phyloP scores from a whole-genome alignment of 1,140 invertebrate genomes.

The Drosophila bifasciata region DNA sequence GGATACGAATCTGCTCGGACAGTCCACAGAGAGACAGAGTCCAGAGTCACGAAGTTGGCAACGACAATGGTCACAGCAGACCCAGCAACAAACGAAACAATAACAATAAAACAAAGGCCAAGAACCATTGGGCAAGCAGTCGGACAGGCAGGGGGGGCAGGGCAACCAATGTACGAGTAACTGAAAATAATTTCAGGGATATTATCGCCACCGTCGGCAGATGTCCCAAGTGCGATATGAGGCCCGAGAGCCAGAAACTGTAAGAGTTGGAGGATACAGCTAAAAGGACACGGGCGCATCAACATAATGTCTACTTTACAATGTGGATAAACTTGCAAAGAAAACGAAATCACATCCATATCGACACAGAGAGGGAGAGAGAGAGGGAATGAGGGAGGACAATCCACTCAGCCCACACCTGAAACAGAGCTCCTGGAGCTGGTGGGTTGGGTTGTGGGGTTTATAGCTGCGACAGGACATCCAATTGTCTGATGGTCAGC shows the following conservation, averaged over 20 bases:
- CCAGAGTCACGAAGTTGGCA: constrained; percentile 50
- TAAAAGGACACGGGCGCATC: constrained; percentile 48
- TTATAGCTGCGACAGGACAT: constrained; percentile 20
- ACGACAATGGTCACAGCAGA: constrained; percentile 44
- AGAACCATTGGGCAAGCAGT: neutral
- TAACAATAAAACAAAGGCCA: constrained; percentile 80
- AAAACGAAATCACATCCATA: constrained; percentile 80
- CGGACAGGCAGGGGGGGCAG: neutral
- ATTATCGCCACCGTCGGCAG: constrained; percentile 71
- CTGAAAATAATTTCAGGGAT: constrained; percentile 80
- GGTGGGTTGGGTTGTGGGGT: no score
- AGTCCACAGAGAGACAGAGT: neutral
- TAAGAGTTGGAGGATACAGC: constrained; percentile 20
- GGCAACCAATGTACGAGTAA: constrained; percentile 54
- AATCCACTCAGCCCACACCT: constrained; percentile 22
- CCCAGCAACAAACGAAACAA: constrained; percentile 73
- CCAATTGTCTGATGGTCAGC: constrained; percentile 56
- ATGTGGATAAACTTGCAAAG: constrained; percentile 73
- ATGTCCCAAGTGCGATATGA: constrained; percentile 77
- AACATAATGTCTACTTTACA: constrained; percentile 83
- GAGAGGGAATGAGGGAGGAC: constrained; percentile 4
- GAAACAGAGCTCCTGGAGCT: constrained; percentile 7
- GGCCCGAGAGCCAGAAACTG: constrained; percentile 25
- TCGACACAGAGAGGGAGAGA: constrained; percentile 24
- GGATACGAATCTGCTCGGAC: constrained; percentile 20